These are phyloP conservation scores for Hippolais icterina DNA, from an alignment of 2,113 vertebrate species.

Conservation along the genomic window DNA sequence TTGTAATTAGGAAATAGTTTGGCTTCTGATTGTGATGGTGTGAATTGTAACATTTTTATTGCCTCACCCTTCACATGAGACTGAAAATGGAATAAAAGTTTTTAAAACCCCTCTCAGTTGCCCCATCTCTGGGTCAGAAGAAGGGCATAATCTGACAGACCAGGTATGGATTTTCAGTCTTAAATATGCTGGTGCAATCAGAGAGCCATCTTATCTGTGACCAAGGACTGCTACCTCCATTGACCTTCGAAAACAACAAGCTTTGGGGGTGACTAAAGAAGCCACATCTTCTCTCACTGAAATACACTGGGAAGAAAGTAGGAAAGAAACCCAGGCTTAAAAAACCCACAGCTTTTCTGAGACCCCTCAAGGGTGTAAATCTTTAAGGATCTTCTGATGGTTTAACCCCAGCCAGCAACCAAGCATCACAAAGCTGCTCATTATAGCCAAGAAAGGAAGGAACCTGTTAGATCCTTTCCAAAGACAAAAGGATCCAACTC, in stretches of 20 bases:
- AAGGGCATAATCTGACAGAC: background rate
- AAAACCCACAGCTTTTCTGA: background rate
- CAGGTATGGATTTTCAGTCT: background rate
- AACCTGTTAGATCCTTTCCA: background rate
- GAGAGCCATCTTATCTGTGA: background rate
- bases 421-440: background rate
- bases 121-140: too few relatives aligned
- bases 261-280: background rate
- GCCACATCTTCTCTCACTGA: background rate
- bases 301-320: background rate
- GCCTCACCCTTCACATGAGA: too few relatives aligned
- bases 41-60: too few relatives aligned
- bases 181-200: background rate
- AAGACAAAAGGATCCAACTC: background rate
- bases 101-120: too few relatives aligned
- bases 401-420: background rate
- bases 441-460: background rate
- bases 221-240: background rate
- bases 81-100: too few relatives aligned
- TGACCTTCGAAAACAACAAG: background rate
- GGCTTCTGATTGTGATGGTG: too few relatives aligned
- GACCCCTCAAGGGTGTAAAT: background rate
- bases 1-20: too few relatives aligned
- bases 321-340: background rate
- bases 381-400: background rate